These are phyloP conservation scores for Caenorhabditis imperialis DNA, from an alignment of 2,888 invertebrate species.

Conservation along the genomic window DNA sequence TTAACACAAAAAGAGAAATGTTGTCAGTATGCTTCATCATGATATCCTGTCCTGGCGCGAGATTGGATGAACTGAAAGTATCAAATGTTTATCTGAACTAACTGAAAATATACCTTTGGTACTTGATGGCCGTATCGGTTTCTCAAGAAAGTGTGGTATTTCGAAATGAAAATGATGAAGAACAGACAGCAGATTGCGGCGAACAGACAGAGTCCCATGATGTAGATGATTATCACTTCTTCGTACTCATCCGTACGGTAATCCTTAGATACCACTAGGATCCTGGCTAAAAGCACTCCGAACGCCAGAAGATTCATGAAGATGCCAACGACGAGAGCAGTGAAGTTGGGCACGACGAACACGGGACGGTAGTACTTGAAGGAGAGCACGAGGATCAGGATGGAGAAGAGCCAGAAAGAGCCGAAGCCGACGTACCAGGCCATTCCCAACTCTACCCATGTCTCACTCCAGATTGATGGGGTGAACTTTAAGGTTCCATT, in stretches of 20 bases:
- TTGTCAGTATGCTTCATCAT: constrained; percentile 64
- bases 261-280: constrained; percentile 61
- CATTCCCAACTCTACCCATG: constrained; percentile 70
- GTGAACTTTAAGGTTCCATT: constrained; percentile 56
- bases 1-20: no score
- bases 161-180: constrained; percentile 63
- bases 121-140: constrained; percentile 69
- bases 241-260: constrained; percentile 66
- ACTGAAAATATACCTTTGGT: constrained; percentile 49
- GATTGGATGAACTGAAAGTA: constrained; percentile 65
- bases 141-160: constrained; percentile 63
- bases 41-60: constrained; percentile 62
- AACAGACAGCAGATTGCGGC: constrained; percentile 61
- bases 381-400: constrained; percentile 67
- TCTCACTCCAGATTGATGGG: constrained; percentile 66
- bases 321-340: constrained; percentile 66
- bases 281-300: constrained; percentile 62
- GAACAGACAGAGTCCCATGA: constrained; percentile 66
- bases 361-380: constrained; percentile 74
- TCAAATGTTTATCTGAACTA: not conserved
- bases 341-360: constrained; percentile 71
- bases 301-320: constrained; percentile 71
- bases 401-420: constrained; percentile 70
- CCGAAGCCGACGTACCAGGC: constrained; percentile 69
- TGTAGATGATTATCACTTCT: constrained; percentile 60